Evolutionary conservation across 2,888 invertebrate genomes (phyloP).

Genomic region (Stenodera caucasica): DNA sequence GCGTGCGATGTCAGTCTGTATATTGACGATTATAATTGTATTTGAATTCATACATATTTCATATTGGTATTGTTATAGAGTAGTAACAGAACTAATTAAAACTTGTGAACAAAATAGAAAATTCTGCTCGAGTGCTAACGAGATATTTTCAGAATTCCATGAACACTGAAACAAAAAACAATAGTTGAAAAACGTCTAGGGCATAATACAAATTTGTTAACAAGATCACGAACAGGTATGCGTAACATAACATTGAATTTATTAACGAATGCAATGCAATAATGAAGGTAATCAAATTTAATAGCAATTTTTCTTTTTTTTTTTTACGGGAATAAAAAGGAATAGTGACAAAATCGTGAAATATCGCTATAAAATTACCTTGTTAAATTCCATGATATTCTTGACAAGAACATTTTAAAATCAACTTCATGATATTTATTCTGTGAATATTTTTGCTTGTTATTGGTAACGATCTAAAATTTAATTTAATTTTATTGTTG

Average conservation of each 20-base stretch:
- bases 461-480: background rate
- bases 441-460: background rate
- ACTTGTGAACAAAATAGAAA: background rate
- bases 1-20: too few relatives aligned
- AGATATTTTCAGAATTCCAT: background rate
- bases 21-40: background rate
- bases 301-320: background rate
- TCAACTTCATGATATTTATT: background rate
- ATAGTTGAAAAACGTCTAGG: background rate
- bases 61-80: background rate
- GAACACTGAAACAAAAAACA: background rate
- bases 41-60: background rate
- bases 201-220: background rate
- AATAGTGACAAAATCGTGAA: background rate
- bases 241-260: background rate
- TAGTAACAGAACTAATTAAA: background rate
- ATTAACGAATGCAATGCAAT: background rate
- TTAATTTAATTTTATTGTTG: too few relatives aligned
- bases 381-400: constrained; percentile 4
- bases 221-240: background rate
- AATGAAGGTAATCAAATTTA: background rate
- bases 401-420: background rate
- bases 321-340: background rate
- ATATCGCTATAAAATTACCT: background rate
- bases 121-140: background rate